phyloP scores from a whole-genome alignment of 2,113 vertebrate genomes.

The Gymnocephalus cernua region DNA sequence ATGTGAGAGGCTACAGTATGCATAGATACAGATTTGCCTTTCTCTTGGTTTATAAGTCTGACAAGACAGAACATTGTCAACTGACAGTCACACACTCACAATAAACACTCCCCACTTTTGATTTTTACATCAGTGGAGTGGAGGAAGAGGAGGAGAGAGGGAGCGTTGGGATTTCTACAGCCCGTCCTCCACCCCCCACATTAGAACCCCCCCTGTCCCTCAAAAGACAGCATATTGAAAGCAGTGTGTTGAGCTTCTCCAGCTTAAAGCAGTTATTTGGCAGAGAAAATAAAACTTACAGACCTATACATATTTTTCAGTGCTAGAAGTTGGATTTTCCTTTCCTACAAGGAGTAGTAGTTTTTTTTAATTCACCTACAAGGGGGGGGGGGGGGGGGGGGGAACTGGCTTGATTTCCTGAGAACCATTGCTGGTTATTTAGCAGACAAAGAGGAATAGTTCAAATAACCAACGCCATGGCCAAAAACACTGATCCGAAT shows the following conservation, averaged over 20 bases:
- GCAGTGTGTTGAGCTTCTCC: conserved; percentile 93
- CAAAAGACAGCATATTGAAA: conserved; percentile 93
- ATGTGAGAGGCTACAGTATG: conserved; percentile 95
- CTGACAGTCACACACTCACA: conserved; percentile 82
- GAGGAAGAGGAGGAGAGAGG: conserved; percentile 83
- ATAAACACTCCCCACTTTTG: conserved; percentile 62
- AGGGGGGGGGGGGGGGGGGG: conserved; percentile 83
- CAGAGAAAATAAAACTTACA: conserved; percentile 93
- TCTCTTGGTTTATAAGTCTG: conserved; percentile 86
- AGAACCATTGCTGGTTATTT: conserved; percentile 99
- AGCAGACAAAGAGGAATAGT: conserved; percentile 94
- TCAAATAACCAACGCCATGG: conserved; percentile 91
- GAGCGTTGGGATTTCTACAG: conserved; percentile 83
- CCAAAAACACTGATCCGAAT: conserved; percentile 98
- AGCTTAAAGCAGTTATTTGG: conserved; percentile 97
- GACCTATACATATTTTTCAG: conserved; percentile 94
- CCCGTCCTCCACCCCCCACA: conserved; percentile 88
- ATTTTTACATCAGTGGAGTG: conserved; percentile 70
- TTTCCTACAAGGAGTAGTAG: conserved; percentile 92
- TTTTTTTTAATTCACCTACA: conserved; percentile 75
- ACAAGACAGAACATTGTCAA: conserved; percentile 83
- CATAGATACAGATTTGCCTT: conserved; percentile 97
- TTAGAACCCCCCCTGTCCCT: conserved; percentile 85
- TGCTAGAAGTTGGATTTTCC: conserved; percentile 96
- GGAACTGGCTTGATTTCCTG: conserved; percentile 97